Base-by-base conservation (phyloP, 2,113 vertebrate species). In the Cephalopterus ornatus region DNA sequence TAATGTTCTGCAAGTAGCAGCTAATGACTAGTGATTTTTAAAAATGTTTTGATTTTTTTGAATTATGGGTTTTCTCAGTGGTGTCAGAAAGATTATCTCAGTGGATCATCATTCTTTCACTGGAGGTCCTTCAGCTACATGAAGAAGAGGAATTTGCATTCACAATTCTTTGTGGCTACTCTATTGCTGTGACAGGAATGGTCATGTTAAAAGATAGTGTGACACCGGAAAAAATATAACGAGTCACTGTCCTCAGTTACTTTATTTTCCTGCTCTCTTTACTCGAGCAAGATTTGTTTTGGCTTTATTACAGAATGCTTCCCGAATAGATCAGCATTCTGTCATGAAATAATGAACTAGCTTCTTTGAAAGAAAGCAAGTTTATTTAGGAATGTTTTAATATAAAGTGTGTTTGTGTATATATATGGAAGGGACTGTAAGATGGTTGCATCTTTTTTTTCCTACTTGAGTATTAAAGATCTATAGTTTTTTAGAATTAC, bases 371-470 rank as follows among this genome's bases (percentile, higher is more conserved):
- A 83, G 10, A 84, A 63, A 88, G 18, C 55, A 71, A 56, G 17
- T 72, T 83, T 32, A 71, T 74, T 89, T 89, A 79, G 47, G 52
- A 39, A 47, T 39, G 9, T 62, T 85, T 80, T 56, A 50, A 56
- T 32, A 37, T 41, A 28, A 62, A 80, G 2, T 0, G 1, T 2
- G 0, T 79, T 70, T 47, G 6, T 73, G 5, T 50, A 22, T 39
- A 22, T 49, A 21, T 67, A 23, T 20, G 22, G n/a, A 87, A 88
- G 17, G 24, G 35, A 61, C 44, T 61, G 18, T 41, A 46, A 73
- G n/a, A 70, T 18, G 0, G 0, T 41, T 33, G 21, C 6, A 72
- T 49, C 17, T 63, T 18, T 9, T 41, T 80, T 49, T 59, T 49
- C 18, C 27, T 27, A 11, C 76, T 82, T 93, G 62, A 66, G 24